Percentiles rank a stretch among this genome's conserved stretches.
These are phyloP conservation scores for Sminthopsis crassicaudata DNA, from an alignment of 2,113 vertebrate species.

Conservation along the genomic window DNA sequence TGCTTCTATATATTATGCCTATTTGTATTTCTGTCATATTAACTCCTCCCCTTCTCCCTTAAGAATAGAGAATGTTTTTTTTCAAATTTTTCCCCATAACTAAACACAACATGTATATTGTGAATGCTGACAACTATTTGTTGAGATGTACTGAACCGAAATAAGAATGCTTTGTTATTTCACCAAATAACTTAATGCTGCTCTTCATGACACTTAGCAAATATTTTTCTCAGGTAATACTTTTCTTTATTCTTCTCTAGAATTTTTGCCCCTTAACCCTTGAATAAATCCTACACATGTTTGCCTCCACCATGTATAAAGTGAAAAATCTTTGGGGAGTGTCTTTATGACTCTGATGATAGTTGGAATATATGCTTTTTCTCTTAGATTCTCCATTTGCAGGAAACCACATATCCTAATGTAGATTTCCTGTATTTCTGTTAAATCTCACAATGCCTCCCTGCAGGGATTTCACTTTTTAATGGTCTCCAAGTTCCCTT, in stretches of 20 bases:
- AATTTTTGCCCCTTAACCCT: not conserved
- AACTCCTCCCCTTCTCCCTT: not conserved
- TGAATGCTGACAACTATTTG: not conserved
- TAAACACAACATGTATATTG: not conserved
- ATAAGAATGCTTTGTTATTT: not conserved
- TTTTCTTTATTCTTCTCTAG: not conserved
- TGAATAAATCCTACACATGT: constrained; percentile 12
- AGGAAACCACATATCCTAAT: constrained; percentile 64
- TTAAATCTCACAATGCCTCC: constrained; percentile 18
- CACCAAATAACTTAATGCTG: not conserved
- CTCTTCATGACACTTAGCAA: not conserved
- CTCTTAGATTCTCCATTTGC: constrained; percentile 46
- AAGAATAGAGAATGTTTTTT: not conserved
- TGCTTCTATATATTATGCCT: not conserved
- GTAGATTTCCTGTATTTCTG: constrained; percentile 58
- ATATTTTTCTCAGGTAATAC: not conserved
- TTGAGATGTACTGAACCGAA: not conserved
- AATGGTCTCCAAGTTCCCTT: constrained; percentile 3
- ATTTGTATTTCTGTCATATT: not conserved
- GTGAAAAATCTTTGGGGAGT: constrained; percentile 50
- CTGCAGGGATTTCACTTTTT: constrained; percentile 57
- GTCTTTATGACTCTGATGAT: constrained; percentile 30
- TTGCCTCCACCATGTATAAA: constrained; percentile 26
- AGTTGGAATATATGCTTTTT: constrained; percentile 39
- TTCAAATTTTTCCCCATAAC: not conserved